Percentiles rank a stretch among this genome's conserved stretches.
Evolutionary conservation across 2,113 vertebrate genomes (phyloP).

Genomic region (Oreochromis tanganicae): DNA sequence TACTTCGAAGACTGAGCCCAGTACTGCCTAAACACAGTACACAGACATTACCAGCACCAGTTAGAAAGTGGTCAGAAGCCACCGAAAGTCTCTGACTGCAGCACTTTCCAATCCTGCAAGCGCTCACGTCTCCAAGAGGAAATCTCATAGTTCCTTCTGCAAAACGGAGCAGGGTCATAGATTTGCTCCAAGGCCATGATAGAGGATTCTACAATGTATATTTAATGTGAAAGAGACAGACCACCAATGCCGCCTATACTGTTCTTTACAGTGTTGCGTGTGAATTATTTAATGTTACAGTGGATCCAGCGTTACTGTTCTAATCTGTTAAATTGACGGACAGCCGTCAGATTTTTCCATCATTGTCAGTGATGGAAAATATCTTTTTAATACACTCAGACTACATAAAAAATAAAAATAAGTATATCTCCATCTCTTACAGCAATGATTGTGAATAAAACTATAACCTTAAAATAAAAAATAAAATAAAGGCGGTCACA

Average conservation of each 20-base stretch:
- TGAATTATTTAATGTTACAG: background rate
- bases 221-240: background rate
- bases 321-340: background rate
- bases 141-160: background rate
- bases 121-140: background rate
- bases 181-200: background rate
- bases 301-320: rapidly evolving
- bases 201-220: background rate
- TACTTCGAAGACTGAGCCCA: background rate
- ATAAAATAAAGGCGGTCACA: background rate
- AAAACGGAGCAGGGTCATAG: background rate
- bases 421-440: background rate
- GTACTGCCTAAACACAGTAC: rapidly evolving
- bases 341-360: background rate
- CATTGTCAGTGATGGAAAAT: background rate
- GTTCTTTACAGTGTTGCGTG: background rate
- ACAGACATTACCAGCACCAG: background rate
- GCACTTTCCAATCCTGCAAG: background rate
- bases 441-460: background rate
- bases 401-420: background rate
- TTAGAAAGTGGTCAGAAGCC: background rate
- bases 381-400: background rate
- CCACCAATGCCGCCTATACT: background rate
- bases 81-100: background rate
- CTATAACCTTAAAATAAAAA: background rate